A percentile compares a stretch with the other conserved stretches of the same genome.
Conservation (phyloP, 2,888 invertebrate genomes). For the Limnephilus rhombicus region DNA sequence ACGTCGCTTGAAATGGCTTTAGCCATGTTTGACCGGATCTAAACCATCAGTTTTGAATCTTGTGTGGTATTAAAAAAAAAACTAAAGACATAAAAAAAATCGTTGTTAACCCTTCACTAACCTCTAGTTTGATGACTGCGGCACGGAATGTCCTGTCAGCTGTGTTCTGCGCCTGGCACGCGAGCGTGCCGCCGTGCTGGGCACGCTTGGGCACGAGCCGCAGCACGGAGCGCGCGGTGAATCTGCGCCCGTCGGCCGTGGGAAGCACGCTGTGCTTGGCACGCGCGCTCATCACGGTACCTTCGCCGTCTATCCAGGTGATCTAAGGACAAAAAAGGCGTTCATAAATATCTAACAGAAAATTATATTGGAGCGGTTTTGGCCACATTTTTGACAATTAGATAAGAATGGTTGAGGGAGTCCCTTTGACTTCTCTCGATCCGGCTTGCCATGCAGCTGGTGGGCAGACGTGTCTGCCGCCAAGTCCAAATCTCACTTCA, state of each 20-base stretch:
- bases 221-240: constrained; percentile 90
- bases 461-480: no score
- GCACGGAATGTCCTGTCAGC: constrained; percentile 92
- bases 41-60: no score
- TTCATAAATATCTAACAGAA: no score
- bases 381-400: no score
- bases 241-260: constrained; percentile 88
- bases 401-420: no score
- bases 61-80: no score
- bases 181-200: constrained; percentile 94
- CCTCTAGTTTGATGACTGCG: constrained; percentile 89
- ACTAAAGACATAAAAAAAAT: not conserved
- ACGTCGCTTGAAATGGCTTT: no score
- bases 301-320: constrained; percentile 94
- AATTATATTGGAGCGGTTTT: no score
- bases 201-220: constrained; percentile 91
- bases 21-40: no score
- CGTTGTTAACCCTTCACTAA: constrained; percentile 70
- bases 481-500: no score
- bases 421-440: no score
- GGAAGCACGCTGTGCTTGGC: constrained; percentile 87
- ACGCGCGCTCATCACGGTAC: constrained; percentile 89
- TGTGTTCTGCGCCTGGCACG: constrained; percentile 95
- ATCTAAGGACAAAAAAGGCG: constrained; percentile 77
- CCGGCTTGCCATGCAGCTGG: no score